Evolutionary conservation across 2,113 vertebrate species (phyloP).

Genomic region (Stigmatopora argus): DNA sequence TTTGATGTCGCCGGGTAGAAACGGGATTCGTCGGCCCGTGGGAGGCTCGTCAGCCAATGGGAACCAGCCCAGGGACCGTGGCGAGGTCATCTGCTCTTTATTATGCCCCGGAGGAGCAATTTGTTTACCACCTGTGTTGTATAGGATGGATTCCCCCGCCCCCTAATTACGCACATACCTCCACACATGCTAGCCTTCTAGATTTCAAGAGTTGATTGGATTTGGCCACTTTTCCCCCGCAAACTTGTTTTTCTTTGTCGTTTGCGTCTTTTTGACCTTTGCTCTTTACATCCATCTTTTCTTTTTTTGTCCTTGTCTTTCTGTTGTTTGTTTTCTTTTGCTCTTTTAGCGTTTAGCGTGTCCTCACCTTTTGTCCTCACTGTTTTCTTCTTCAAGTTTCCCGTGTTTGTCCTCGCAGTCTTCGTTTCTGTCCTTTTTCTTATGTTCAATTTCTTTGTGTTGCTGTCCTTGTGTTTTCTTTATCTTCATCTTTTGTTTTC

Average conservation of each 20-base stretch:
- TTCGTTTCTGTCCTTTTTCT: too few relatives aligned
- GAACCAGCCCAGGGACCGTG: constrained; percentile 23
- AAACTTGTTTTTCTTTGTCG: neutral
- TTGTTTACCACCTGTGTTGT: constrained; percentile 41
- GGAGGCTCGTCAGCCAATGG: constrained; percentile 25
- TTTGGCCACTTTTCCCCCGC: neutral
- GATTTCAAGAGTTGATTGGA: neutral
- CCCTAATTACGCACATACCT: neutral
- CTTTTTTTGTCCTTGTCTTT: too few relatives aligned
- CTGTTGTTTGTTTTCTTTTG: too few relatives aligned
- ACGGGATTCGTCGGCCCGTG: neutral
- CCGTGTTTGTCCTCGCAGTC: neutral
- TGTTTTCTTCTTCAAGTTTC: neutral
- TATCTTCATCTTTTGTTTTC: neutral
- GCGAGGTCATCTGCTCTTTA: constrained; percentile 43
- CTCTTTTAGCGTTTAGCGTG: too few relatives aligned
- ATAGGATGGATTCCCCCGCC: neutral
- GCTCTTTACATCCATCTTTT: too few relatives aligned
- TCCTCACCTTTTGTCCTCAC: neutral
- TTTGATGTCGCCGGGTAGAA: neutral
- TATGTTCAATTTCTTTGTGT: too few relatives aligned
- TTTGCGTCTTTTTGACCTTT: too few relatives aligned
- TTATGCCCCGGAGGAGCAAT: constrained; percentile 28
- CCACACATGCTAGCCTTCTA: neutral
- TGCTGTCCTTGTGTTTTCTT: neutral